Conservation (phyloP, 2,888 invertebrate species). For the Caenorhabditis virilis region DNA sequence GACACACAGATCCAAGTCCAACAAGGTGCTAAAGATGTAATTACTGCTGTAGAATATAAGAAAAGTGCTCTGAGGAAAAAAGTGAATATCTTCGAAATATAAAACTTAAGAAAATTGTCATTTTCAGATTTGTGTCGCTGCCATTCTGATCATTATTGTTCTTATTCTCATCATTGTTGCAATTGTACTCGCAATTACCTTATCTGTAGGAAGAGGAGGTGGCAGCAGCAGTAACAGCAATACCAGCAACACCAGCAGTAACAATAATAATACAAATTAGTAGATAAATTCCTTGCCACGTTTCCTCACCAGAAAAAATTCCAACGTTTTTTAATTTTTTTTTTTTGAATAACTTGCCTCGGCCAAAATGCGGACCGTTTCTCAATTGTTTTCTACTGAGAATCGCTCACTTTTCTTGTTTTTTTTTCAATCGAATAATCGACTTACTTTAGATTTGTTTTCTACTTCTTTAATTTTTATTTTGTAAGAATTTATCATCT, state of each 20-base stretch:
- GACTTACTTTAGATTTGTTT: neutral
- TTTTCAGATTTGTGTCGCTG: slow-evolving; percentile 41
- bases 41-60: slow-evolving; percentile 62
- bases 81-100: slow-evolving; percentile 6
- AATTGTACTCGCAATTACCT: slow-evolving; percentile 53
- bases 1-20: slow-evolving; percentile 49
- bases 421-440: neutral
- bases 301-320: neutral
- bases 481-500: no score
- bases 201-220: no score
- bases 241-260: no score
- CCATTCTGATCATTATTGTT: slow-evolving; percentile 43
- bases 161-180: slow-evolving; percentile 55
- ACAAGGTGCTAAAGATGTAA: slow-evolving; percentile 43
- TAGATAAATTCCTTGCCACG: neutral
- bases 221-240: no score
- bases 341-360: neutral
- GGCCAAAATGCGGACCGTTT: slow-evolving; percentile 6
- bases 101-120: neutral
- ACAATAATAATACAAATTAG: no score
- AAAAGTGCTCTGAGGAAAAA: slow-evolving; percentile 60
- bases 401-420: neutral
- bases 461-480: neutral
- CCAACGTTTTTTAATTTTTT: neutral
- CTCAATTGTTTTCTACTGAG: neutral